Conservation (phyloP, 1,140 invertebrate species). For the Diabrotica undecimpunctata region DNA sequence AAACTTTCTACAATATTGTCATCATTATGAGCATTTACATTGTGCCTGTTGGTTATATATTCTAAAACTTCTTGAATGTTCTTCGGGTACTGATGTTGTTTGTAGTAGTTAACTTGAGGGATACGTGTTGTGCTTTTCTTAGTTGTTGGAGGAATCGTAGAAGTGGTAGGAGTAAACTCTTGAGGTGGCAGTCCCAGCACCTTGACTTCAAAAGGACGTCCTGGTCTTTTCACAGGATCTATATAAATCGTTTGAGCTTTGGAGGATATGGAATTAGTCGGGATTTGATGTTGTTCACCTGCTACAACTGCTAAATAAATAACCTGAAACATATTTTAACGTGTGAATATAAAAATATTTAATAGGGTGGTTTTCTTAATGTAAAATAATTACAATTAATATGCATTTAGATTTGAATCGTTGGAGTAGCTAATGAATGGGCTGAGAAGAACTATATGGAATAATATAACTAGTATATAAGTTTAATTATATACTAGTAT, state of each 20-base stretch:
- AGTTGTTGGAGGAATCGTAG: background rate
- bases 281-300: background rate
- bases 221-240: background rate
- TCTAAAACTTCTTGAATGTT: constrained; percentile 55
- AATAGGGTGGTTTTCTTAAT: too few relatives aligned
- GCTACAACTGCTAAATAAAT: too few relatives aligned
- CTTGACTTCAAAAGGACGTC: constrained; percentile 6
- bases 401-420: too few relatives aligned
- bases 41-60: constrained; percentile 38
- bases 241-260: background rate
- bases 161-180: background rate
- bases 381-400: too few relatives aligned
- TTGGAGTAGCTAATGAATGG: too few relatives aligned
- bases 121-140: background rate
- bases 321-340: too few relatives aligned
- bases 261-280: background rate
- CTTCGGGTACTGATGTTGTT: constrained; percentile 36
- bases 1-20: background rate
- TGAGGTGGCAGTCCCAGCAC: background rate
- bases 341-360: too few relatives aligned
- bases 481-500: too few relatives aligned
- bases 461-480: too few relatives aligned
- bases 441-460: too few relatives aligned
- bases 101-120: constrained; percentile 14
- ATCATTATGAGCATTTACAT: background rate